These are phyloP conservation scores for Apamea crenata DNA, from an alignment of 2,888 invertebrate genomes.

Conservation along the genomic window DNA sequence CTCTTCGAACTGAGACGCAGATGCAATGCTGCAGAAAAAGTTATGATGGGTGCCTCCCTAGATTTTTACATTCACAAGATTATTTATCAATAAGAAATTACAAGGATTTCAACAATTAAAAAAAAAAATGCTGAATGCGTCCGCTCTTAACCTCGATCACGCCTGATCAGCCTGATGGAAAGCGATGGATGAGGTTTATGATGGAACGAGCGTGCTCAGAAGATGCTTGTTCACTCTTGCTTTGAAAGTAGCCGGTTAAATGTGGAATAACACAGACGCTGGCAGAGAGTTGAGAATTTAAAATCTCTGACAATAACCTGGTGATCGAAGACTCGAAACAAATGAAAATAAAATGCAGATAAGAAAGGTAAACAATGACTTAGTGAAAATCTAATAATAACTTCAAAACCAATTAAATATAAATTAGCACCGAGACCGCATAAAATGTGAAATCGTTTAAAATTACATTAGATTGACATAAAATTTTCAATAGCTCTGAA, in stretches of 20 bases:
- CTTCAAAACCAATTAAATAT: slow-evolving; percentile 48
- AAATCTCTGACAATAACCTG: not conserved
- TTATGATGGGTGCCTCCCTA: not conserved
- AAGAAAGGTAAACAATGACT: slow-evolving; percentile 27
- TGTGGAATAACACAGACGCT: not conserved
- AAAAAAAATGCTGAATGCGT: not conserved
- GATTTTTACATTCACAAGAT: not conserved
- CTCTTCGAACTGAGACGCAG: not conserved
- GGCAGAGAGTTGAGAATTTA: not conserved
- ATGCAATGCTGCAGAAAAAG: not conserved
- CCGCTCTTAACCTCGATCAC: not conserved
- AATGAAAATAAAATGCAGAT: not conserved
- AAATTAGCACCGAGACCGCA: slow-evolving; percentile 38
- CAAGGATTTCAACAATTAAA: not conserved
- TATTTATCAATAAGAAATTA: not conserved
- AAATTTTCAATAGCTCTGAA: slow-evolving; percentile 41
- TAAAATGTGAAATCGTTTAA: slow-evolving; percentile 31
- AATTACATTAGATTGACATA: slow-evolving; percentile 37
- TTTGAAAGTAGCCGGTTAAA: too few species aligned
- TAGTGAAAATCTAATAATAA: slow-evolving; percentile 16
- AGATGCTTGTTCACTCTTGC: not conserved
- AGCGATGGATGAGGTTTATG: not conserved
- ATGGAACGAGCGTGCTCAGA: not conserved
- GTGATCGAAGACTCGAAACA: not conserved
- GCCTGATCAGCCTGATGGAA: not conserved